A percentile compares a stretch with the other conserved stretches of the same genome.
Evolutionary conservation across 2,113 vertebrate genomes (phyloP).

Genomic region (Mus pahari): DNA sequence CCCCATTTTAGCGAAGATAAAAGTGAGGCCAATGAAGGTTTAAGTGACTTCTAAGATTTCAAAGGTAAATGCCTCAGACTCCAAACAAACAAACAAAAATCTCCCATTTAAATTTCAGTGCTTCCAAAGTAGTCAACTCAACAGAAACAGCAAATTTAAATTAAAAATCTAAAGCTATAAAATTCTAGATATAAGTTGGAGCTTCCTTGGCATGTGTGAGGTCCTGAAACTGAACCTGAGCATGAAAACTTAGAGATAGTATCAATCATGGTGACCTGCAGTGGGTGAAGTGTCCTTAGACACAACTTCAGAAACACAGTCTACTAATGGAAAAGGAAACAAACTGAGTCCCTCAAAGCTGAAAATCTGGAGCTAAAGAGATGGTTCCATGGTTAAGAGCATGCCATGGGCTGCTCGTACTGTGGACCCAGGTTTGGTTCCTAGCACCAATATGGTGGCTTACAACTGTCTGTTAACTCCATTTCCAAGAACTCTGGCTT

Average conservation of each 20-base stretch:
- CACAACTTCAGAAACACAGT: background rate
- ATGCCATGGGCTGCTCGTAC: too few species aligned
- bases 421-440: background rate
- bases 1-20: background rate
- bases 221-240: background rate
- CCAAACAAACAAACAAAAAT: background rate
- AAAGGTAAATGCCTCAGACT: background rate
- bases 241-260: background rate
- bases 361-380: background rate
- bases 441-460: background rate
- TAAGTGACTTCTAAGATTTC: conserved; percentile 12
- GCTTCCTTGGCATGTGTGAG: background rate
- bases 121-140: background rate
- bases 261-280: background rate
- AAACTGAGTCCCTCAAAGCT: background rate
- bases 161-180: background rate
- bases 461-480: background rate
- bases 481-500: background rate
- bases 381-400: background rate
- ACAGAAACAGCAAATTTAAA: background rate
- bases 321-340: background rate
- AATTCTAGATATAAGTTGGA: background rate
- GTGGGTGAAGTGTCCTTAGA: background rate
- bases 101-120: background rate
- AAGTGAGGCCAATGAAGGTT: background rate